A percentile compares a stretch with the other conserved stretches of the same genome.
Evolutionary conservation across 2,888 invertebrate genomes (phyloP).

Genomic region (Cerceris rybyensis): DNA sequence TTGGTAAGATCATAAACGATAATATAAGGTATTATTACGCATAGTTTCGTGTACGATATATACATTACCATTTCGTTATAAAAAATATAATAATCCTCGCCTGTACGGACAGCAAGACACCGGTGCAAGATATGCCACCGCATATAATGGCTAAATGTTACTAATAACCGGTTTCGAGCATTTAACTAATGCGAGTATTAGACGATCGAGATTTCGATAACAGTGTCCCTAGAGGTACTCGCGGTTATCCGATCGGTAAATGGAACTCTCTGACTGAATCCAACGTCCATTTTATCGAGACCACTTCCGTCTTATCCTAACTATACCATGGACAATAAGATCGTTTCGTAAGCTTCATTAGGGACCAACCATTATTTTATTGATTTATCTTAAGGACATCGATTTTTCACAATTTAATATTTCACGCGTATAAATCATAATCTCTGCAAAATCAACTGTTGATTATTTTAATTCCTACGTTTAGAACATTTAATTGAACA

Average conservation of each 20-base stretch:
- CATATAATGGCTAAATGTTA: conserved; percentile 65
- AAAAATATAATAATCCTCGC: conserved; percentile 65
- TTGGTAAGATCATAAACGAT: conserved; percentile 41
- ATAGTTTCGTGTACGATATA: conserved; percentile 39
- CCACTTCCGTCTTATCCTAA: conserved; percentile 59
- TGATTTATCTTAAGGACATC: conserved; percentile 44
- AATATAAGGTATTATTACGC: conserved; percentile 52
- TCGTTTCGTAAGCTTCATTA: conserved; percentile 56
- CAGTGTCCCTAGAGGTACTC: conserved; percentile 51
- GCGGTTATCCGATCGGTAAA: conserved; percentile 58
- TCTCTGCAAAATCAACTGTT: too few relatives aligned
- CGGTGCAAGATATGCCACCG: conserved; percentile 53
- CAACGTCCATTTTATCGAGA: conserved; percentile 57
- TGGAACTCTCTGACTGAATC: conserved; percentile 60
- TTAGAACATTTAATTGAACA: not conserved
- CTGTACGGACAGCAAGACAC: conserved; percentile 46
- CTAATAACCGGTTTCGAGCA: conserved; percentile 69
- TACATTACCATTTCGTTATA: conserved; percentile 45
- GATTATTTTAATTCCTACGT: too few relatives aligned
- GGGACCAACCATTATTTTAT: conserved; percentile 11
- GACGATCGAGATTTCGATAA: conserved; percentile 65
- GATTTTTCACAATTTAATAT: not conserved
- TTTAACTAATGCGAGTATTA: conserved; percentile 69
- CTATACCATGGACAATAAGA: conserved; percentile 42
- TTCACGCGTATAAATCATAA: not conserved